phyloP scores from a whole-genome alignment of 2,113 vertebrate genomes.

The Chunga burmeisteri region DNA sequence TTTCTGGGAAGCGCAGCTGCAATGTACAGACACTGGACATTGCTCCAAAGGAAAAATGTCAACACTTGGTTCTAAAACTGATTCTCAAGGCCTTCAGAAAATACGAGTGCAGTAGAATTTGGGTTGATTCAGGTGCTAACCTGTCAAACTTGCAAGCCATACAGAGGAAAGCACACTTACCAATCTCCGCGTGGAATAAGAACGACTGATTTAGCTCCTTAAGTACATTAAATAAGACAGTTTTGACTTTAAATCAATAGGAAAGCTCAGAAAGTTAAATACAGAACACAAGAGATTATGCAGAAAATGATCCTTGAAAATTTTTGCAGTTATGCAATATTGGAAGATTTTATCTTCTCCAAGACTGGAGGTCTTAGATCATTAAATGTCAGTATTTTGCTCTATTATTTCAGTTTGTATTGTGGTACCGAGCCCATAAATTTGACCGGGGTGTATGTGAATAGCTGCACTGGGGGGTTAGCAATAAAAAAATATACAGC shows the following conservation, averaged over 20 bases:
- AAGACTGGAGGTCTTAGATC: slow-evolving; percentile 15
- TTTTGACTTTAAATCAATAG: neutral
- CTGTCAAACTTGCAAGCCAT: neutral
- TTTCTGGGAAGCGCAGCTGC: neutral
- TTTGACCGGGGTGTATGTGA: neutral
- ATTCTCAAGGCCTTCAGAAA: neutral
- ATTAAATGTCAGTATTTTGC: slow-evolving; percentile 39
- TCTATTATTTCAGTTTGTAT: neutral
- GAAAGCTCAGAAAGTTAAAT: slow-evolving; percentile 20
- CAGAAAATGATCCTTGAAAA: slow-evolving; percentile 38
- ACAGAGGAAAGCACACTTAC: neutral
- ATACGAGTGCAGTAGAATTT: neutral
- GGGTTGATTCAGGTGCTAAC: neutral
- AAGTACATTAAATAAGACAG: neutral
- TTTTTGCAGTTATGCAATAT: neutral
- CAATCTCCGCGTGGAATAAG: neutral
- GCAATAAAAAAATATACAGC: neutral
- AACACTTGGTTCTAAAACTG: neutral
- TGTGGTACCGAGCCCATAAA: neutral
- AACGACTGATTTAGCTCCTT: neutral
- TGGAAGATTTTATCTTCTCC: slow-evolving; percentile 22
- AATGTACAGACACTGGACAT: neutral
- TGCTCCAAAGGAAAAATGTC: neutral
- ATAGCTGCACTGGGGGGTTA: neutral
- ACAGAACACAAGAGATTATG: slow-evolving; percentile 19